Evolutionary conservation across 2,797 vertebrate genomes (phyloP).

Genomic region (Sylvilagus floridanus): DNA sequence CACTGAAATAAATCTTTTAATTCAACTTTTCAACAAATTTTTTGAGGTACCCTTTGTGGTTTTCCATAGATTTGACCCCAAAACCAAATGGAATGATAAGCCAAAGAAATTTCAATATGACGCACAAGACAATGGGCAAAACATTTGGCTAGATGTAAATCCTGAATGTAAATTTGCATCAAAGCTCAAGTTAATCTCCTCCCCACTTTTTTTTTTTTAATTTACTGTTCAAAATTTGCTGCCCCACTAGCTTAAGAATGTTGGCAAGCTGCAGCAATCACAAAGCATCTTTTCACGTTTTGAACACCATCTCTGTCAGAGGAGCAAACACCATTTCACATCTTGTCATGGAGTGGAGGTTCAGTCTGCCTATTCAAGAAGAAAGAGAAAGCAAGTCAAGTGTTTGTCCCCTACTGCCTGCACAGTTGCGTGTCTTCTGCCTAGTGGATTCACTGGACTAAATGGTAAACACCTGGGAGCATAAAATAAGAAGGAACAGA

Average conservation of each 20-base stretch:
- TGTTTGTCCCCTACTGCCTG: not conserved
- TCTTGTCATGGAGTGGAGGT: not conserved
- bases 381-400: slow-evolving; percentile 8
- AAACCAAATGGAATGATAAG: not conserved
- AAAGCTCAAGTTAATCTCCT: slow-evolving; percentile 12
- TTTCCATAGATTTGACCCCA: not conserved
- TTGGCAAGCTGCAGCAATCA: not conserved
- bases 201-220: too few relatives aligned
- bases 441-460: not conserved
- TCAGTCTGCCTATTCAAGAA: slow-evolving; percentile 12
- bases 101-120: not conserved
- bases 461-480: not conserved
- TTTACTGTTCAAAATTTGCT: slow-evolving; percentile 30
- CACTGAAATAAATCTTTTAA: too few relatives aligned
- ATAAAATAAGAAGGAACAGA: not conserved
- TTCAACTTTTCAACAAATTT: too few relatives aligned
- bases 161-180: slow-evolving; percentile 10
- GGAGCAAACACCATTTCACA: not conserved
- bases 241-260: not conserved
- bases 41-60: not conserved
- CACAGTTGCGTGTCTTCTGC: not conserved
- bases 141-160: not conserved
- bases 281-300: not conserved
- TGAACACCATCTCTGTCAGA: not conserved
- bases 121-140: not conserved